Evolutionary conservation across 2,888 invertebrate species (phyloP).

Genomic region (Campaea margaritaria): DNA sequence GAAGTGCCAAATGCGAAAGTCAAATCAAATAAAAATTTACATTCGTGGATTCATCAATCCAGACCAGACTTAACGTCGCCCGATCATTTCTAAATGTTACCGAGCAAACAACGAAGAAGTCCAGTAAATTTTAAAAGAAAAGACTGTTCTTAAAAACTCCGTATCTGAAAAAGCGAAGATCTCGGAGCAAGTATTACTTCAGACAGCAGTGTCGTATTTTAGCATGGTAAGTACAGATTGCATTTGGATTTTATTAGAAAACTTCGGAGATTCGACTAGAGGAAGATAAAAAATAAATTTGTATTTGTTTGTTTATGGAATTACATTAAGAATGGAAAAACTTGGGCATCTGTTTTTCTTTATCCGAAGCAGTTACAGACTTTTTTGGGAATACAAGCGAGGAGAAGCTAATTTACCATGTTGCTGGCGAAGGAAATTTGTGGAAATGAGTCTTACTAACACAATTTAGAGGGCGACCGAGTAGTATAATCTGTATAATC

Average conservation of each 20-base stretch:
- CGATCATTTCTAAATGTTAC: conserved; percentile 31
- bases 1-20: too few relatives aligned
- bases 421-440: conserved; percentile 1
- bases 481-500: too few relatives aligned
- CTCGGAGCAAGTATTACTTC: conserved; percentile 50
- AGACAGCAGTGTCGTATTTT: conserved; percentile 56
- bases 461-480: neutral
- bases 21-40: neutral
- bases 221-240: conserved; percentile 53
- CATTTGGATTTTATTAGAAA: conserved; percentile 62
- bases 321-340: conserved; percentile 33
- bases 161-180: conserved; percentile 49
- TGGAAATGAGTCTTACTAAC: conserved; percentile 6
- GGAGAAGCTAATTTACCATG: conserved; percentile 9
- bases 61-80: conserved; percentile 12
- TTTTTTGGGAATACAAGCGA: conserved; percentile 19
- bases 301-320: conserved; percentile 41
- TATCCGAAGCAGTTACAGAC: conserved; percentile 18
- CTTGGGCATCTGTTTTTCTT: conserved; percentile 26
- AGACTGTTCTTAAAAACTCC: conserved; percentile 47
- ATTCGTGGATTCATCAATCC: neutral
- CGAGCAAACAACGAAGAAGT: conserved; percentile 34
- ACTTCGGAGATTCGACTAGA: conserved; percentile 46
- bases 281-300: conserved; percentile 40
- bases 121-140: conserved; percentile 50